Base-by-base conservation (phyloP, 2,113 vertebrate genomes). In the Protomyctophum bolini region DNA sequence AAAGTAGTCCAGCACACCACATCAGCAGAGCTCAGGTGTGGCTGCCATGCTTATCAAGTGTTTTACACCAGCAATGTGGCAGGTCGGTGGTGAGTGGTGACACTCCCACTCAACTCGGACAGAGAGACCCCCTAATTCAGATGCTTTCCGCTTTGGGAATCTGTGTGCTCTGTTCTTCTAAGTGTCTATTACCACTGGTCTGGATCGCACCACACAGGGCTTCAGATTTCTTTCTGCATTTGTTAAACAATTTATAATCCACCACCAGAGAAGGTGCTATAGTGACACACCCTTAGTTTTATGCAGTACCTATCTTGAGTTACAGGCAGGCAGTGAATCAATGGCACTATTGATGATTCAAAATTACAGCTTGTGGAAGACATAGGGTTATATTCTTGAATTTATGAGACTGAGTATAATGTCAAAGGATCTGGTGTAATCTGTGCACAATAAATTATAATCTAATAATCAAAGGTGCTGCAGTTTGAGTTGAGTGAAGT, bases 211-310 rank as follows among this genome's bases (percentile, higher is more conserved):
- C 66, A 45, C 9, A n/a, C 51, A 8, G 6, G 15, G 77, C 73
- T 59, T 89, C 76, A 51, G 73, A 68, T 87, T 90, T 88, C 80
- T 7, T 70, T 10, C 29, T 74, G 68, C 65, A 63, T 80, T 86
- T 89, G 79, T 85, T 89, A 65, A 75, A 81, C 84, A 84, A 80
- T 86, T 85, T 82, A 86, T 77, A 73, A 60, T 58, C 15, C 12
- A 29, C 10, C 57, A 58, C 21, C 10, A 29, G 45, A 49, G 55
- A 60, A 28, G 57, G 6, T 29, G 49, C 7, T 9, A 10, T 4
- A 8, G 54, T n/a, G 59, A 71, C 68, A 59, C 72, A 58, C 74
- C 62, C 66, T 46, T 3, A 47, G 64, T 59, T 72, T 21, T 49
- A 63, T 33, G 33, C 33, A 33, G 33, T 69, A 66, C 5, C 46